Conservation (phyloP, 2,888 invertebrate species). For the Erebia aethiops region DNA sequence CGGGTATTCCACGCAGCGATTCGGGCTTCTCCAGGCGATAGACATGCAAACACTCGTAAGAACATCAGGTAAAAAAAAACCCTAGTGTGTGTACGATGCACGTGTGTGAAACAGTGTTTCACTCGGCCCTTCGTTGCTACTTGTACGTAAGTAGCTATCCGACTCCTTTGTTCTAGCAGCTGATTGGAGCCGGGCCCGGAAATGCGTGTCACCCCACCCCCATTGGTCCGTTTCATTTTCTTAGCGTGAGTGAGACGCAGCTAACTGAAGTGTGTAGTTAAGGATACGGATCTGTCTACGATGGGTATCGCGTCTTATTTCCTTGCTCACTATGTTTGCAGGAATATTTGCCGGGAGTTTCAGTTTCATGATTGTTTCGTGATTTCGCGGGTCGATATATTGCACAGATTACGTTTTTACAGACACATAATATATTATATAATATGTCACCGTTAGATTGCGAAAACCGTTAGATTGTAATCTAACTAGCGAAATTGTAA, state of each 20-base stretch:
- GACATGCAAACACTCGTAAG: slow-evolving; percentile 73
- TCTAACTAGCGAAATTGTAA: too few species aligned
- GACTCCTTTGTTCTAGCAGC: slow-evolving; percentile 84
- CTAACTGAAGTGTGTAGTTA: slow-evolving; percentile 75
- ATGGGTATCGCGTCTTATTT: slow-evolving; percentile 62
- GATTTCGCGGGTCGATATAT: too few species aligned
- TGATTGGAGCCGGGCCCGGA: slow-evolving; percentile 83
- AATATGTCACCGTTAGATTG: too few species aligned
- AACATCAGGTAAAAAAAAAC: slow-evolving; percentile 69
- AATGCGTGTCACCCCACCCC: slow-evolving; percentile 83
- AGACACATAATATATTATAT: too few species aligned
- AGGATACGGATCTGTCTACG: slow-evolving; percentile 76
- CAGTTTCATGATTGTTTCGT: background rate
- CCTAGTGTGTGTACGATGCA: slow-evolving; percentile 59
- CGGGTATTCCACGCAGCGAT: slow-evolving; percentile 60
- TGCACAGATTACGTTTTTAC: too few species aligned
- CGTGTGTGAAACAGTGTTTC: slow-evolving; percentile 66
- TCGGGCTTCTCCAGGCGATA: slow-evolving; percentile 56
- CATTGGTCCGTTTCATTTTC: slow-evolving; percentile 83
- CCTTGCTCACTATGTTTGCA: slow-evolving; percentile 61
- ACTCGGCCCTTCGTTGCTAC: slow-evolving; percentile 77
- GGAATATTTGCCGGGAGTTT: slow-evolving; percentile 65
- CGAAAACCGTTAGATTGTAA: too few species aligned
- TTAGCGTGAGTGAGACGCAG: slow-evolving; percentile 81
- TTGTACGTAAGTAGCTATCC: slow-evolving; percentile 81